A percentile compares a stretch with the other conserved stretches of the same genome.
phyloP scores from a whole-genome alignment of 2,113 vertebrate genomes.

The Chauna torquata region DNA sequence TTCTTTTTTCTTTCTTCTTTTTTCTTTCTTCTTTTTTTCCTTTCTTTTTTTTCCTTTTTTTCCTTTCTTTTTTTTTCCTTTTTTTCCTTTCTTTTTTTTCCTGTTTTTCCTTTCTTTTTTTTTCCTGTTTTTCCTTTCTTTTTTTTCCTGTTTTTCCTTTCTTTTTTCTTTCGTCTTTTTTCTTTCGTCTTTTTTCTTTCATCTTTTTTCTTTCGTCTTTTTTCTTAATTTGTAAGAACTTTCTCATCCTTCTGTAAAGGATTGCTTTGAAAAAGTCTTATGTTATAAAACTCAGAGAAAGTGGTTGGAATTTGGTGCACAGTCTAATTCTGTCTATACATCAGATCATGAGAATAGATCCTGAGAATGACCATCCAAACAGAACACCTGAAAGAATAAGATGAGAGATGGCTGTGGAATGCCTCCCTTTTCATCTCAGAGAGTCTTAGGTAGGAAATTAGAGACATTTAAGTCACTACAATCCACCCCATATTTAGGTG shows the following conservation, averaged over 20 bases:
- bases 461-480: no score
- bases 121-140: background rate
- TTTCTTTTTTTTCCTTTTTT: background rate
- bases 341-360: background rate
- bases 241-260: background rate
- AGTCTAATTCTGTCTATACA: background rate
- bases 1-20: background rate
- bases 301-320: background rate
- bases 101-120: background rate
- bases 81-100: background rate
- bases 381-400: background rate
- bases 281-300: background rate
- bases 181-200: background rate
- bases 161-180: no score
- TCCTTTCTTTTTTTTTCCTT: background rate
- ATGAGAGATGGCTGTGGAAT: background rate
- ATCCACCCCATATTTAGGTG: background rate
- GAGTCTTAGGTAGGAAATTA: background rate
- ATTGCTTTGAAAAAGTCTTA: background rate
- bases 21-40: background rate
- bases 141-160: background rate
- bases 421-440: background rate
- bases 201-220: background rate
- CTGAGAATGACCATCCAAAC: background rate
- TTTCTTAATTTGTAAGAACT: background rate